Conservation (phyloP, 2,797 vertebrate species). For the Argentina silus region DNA sequence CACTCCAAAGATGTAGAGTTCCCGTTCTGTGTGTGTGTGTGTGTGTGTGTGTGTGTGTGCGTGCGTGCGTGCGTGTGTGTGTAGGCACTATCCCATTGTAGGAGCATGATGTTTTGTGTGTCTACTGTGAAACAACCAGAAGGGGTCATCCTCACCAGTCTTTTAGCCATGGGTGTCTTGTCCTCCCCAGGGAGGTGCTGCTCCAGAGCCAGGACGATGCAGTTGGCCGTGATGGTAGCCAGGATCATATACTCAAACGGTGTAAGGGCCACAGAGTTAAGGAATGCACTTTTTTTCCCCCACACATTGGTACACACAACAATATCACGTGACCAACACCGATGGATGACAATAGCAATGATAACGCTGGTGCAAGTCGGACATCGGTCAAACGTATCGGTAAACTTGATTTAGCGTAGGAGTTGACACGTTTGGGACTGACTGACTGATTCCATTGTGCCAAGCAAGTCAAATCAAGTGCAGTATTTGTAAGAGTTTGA, state of each 20-base stretch:
- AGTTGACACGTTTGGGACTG: too few relatives aligned
- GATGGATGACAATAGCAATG: too few relatives aligned
- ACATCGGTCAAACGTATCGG: too few relatives aligned
- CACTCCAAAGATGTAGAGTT: background rate
- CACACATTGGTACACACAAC: background rate
- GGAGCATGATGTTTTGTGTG: background rate
- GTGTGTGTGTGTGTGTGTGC: background rate
- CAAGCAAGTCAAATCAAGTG: too few relatives aligned
- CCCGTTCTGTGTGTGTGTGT: background rate
- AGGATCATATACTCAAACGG: constrained; percentile 99
- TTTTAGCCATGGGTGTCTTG: constrained; percentile 98
- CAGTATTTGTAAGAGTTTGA: too few relatives aligned
- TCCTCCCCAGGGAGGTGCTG: constrained; percentile 97
- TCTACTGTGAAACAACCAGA: background rate
- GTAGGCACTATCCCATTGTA: background rate
- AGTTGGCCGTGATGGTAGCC: constrained; percentile 98
- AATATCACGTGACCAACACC: background rate
- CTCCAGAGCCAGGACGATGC: constrained; percentile 94
- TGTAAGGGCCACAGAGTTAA: constrained; percentile 82
- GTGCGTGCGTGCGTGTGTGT: background rate
- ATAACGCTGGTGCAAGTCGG: background rate
- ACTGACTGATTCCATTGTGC: too few relatives aligned
- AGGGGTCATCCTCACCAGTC: constrained; percentile 83
- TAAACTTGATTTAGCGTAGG: too few relatives aligned
- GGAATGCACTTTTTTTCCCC: constrained; percentile 53